These are phyloP conservation scores for Drosophila arizonae DNA, from an alignment of 1,140 invertebrate genomes.

Conservation along the genomic window DNA sequence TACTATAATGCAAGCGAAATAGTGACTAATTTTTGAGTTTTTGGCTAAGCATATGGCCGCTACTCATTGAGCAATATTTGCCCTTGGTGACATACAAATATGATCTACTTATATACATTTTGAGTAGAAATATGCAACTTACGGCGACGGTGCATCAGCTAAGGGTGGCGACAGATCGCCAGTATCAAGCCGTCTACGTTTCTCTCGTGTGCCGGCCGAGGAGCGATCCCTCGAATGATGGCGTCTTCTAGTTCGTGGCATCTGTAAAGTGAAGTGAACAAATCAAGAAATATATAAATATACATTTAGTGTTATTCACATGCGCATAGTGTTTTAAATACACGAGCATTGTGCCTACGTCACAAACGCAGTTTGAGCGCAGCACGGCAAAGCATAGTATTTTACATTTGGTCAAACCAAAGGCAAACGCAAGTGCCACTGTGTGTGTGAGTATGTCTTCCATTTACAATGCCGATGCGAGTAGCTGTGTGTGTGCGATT, in stretches of 20 bases:
- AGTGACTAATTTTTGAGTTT: constrained; percentile 10
- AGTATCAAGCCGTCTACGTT: constrained; percentile 84
- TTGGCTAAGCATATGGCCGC: constrained; percentile 14
- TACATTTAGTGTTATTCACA: constrained; percentile 14
- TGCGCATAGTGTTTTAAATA: background rate
- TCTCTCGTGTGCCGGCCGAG: constrained; percentile 84
- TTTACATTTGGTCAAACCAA: constrained; percentile 14
- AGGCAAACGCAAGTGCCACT: constrained; percentile 32
- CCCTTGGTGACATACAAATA: constrained; percentile 9
- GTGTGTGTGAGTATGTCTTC: constrained; percentile 17
- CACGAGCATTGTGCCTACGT: constrained; percentile 21
- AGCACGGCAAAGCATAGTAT: constrained; percentile 21
- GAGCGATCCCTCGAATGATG: constrained; percentile 88
- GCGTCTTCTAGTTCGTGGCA: constrained; percentile 90
- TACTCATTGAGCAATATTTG: constrained; percentile 28
- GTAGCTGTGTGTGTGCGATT: constrained; percentile 10
- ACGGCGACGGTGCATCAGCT: constrained; percentile 74
- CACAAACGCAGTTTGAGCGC: constrained; percentile 7
- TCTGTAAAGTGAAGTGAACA: constrained; percentile 83
- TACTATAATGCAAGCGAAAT: constrained; percentile 35
- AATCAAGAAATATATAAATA: constrained; percentile 15
- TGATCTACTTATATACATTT: constrained; percentile 1
- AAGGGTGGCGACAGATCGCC: constrained; percentile 74
- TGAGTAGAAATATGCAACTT: constrained; percentile 53
- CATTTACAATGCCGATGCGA: constrained; percentile 42